Percentiles rank a stretch among this genome's conserved stretches.
phyloP scores from a whole-genome alignment of 2,888 invertebrate genomes.

The Cylloceria caligata region DNA sequence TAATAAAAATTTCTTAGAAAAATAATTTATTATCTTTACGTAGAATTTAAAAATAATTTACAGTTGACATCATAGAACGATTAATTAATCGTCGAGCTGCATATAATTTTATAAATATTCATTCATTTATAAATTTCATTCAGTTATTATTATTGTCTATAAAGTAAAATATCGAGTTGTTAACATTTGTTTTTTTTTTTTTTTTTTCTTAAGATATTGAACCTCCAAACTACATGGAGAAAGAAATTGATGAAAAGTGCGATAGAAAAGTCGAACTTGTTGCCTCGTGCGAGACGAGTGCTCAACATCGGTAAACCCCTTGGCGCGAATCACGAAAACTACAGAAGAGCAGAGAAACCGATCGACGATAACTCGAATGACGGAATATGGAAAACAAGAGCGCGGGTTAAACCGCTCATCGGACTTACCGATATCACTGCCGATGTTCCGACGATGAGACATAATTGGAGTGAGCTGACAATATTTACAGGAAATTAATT shows the following conservation, averaged over 20 bases:
- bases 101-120: too few relatives aligned
- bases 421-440: slow-evolving; percentile 16
- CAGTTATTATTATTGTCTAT: too few relatives aligned
- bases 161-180: too few relatives aligned
- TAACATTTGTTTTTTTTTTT: neutral
- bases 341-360: neutral
- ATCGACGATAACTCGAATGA: slow-evolving; percentile 23
- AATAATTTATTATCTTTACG: too few relatives aligned
- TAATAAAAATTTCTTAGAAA: too few relatives aligned
- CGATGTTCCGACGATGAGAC: slow-evolving; percentile 18
- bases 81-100: too few relatives aligned
- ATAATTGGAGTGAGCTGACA: slow-evolving; percentile 32
- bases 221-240: slow-evolving; percentile 65
- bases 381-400: slow-evolving; percentile 54
- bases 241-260: slow-evolving; percentile 68
- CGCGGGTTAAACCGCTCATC: slow-evolving; percentile 63
- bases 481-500: slow-evolving; percentile 3
- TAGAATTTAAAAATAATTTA: too few relatives aligned
- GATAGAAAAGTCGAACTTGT: slow-evolving; percentile 61
- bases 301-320: slow-evolving; percentile 64
- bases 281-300: slow-evolving; percentile 68
- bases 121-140: too few relatives aligned
- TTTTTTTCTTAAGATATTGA: slow-evolving; percentile 47
- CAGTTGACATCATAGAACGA: too few relatives aligned
- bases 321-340: neutral